Evolutionary conservation across 2,113 vertebrate genomes (phyloP).

Genomic region (Himantopus leucocephalus): DNA sequence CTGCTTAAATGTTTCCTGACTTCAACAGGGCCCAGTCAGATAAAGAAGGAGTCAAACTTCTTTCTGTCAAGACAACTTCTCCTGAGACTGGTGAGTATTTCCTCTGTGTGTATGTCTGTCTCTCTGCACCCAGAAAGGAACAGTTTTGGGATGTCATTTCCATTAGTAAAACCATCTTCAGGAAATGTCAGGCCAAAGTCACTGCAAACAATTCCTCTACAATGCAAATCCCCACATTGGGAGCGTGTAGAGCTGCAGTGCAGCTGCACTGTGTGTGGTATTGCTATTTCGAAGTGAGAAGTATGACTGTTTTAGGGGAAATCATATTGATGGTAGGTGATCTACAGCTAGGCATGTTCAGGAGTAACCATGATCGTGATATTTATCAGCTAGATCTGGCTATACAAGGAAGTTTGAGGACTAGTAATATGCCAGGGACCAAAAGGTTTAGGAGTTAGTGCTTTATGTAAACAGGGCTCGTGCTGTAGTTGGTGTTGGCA

Average conservation of each 20-base stretch:
- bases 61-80: constrained; percentile 80
- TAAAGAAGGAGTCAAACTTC: constrained; percentile 81
- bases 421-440: background rate
- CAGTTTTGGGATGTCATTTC: background rate
- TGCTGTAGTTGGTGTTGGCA: background rate
- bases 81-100: constrained; percentile 73
- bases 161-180: background rate
- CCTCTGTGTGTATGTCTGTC: background rate
- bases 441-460: background rate
- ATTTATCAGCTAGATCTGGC: background rate
- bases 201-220: background rate
- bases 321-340: background rate
- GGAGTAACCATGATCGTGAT: background rate
- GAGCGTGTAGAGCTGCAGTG: background rate
- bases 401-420: background rate
- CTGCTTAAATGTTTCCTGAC: background rate
- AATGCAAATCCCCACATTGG: background rate
- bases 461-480: background rate
- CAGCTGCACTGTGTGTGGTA: background rate
- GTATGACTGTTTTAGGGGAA: background rate
- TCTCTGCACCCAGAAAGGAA: background rate
- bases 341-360: background rate
- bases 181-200: background rate
- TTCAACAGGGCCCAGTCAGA: constrained; percentile 71
- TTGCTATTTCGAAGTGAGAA: background rate